Conservation (phyloP, 2,797 vertebrate genomes). For the Gymnopithys bicolor region DNA sequence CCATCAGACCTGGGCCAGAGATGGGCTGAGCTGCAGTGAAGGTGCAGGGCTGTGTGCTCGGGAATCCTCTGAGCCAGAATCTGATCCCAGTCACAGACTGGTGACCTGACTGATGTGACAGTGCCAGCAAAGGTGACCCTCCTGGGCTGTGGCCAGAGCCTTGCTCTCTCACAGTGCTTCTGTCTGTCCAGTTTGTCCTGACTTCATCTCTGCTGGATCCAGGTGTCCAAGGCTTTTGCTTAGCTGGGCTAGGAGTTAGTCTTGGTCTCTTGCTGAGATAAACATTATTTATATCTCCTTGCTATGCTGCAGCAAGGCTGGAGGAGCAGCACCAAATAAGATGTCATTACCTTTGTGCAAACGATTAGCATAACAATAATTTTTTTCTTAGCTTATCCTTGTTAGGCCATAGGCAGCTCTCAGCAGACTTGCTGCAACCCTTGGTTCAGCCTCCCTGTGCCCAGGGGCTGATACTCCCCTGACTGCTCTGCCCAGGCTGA, state of each 20-base stretch:
- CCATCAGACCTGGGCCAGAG: background rate
- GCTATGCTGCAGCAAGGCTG: background rate
- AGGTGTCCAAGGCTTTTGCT: background rate
- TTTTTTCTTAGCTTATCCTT: background rate
- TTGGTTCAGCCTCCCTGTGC: background rate
- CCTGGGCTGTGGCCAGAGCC: background rate
- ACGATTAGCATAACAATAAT: constrained; percentile 2
- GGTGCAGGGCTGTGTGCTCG: background rate
- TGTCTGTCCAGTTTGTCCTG: background rate
- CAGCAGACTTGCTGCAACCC: background rate
- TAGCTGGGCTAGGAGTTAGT: background rate
- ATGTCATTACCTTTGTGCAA: constrained; percentile 7
- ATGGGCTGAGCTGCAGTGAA: background rate
- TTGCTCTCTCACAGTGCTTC: background rate
- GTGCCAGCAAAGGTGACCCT: background rate
- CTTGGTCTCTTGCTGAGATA: background rate
- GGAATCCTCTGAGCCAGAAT: background rate
- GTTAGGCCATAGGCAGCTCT: background rate
- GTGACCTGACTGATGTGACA: background rate
- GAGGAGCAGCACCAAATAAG: background rate
- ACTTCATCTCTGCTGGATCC: background rate
- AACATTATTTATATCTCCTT: background rate
- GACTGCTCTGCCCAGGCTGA: background rate
- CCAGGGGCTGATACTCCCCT: background rate
- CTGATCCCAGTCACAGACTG: background rate